Evolutionary conservation across 2,888 invertebrate species (phyloP), one percentile per base, ranked within the genome.

Genomic region (Adineta ricciae): DNA sequence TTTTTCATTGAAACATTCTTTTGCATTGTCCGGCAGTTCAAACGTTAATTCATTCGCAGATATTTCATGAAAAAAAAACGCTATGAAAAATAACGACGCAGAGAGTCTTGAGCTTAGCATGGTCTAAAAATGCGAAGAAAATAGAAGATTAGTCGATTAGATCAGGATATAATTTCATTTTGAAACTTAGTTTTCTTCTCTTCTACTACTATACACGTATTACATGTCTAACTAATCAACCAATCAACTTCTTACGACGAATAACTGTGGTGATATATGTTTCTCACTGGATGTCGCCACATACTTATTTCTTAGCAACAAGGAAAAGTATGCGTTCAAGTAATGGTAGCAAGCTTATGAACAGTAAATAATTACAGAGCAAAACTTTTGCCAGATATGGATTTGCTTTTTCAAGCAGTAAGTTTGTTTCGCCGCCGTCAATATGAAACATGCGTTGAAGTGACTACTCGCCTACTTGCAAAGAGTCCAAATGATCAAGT

Each of bases 1-100:
- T 88, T 95, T 94, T 92, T 99, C 95, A 90, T 95, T 94, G 92
- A 98, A 99, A 92, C 99, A 99, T 92, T 98, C 96, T 92, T 94
- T 95, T 88, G 96, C 96, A 91, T 95, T 98, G 92, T 99, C 98
- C 56, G 96, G 95, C 88, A 98, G 92, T 92, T 97, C 97, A 91
- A 98, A 98, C 86, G 97, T 97, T 90, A 98, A 92, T 92, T 97
- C 78, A 78, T 78, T 78, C 8, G 41, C 38, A 41, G 9, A 38
- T 41, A 78, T 78, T 21, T 41, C 21, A 2, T 21, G 8, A 1
- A 78, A 21, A 5, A 21, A 1, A 4, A 64, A 27, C 1, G 5
- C 19, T 32, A 64, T 64, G 14, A 64, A 32, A 14, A 64, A 32
- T 4, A 64, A 64, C 32, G 32, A 16, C 19, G 16, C 7, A 64